Percentiles rank a stretch among this genome's conserved stretches.
These are phyloP conservation scores for Blastobasis adustella DNA, from an alignment of 2,888 invertebrate species.

Conservation along the genomic window DNA sequence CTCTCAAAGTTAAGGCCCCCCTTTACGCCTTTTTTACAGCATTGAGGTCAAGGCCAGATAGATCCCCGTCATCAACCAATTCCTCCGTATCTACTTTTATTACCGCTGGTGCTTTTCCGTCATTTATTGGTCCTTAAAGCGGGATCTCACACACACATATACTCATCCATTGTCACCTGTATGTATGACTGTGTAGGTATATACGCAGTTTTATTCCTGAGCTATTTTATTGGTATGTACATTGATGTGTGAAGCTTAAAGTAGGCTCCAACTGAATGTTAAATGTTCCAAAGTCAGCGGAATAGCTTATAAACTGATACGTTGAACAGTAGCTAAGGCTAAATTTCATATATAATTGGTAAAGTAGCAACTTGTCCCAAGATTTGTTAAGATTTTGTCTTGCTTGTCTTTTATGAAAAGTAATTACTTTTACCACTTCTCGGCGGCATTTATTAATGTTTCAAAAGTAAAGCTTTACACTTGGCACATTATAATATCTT, in stretches of 20 bases:
- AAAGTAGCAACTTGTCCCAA: no score
- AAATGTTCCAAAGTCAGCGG: no score
- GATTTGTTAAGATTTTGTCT: no score
- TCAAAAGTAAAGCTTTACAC: no score
- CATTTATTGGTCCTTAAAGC: constrained; percentile 13
- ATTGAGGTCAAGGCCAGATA: constrained; percentile 4
- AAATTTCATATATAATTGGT: no score
- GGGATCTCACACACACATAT: constrained; percentile 7
- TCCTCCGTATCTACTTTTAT: neutral
- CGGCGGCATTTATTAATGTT: no score
- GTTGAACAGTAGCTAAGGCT: no score
- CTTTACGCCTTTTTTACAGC: constrained; percentile 4
- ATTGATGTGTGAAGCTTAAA: neutral
- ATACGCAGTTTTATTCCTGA: constrained; percentile 9
- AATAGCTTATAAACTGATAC: no score
- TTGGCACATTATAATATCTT: no score
- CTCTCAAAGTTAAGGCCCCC: neutral
- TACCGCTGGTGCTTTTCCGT: constrained; percentile 5
- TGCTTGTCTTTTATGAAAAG: no score
- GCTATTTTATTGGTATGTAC: constrained; percentile 2
- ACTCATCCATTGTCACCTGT: constrained; percentile 6
- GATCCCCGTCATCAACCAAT: constrained; percentile 4
- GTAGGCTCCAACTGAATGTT: no score
- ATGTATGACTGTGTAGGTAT: constrained; percentile 2
- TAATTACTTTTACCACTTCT: no score